Percentiles rank a stretch among this genome's conserved stretches.
Conservation (phyloP, 2,888 invertebrate species). For the Encarsia formosa region DNA sequence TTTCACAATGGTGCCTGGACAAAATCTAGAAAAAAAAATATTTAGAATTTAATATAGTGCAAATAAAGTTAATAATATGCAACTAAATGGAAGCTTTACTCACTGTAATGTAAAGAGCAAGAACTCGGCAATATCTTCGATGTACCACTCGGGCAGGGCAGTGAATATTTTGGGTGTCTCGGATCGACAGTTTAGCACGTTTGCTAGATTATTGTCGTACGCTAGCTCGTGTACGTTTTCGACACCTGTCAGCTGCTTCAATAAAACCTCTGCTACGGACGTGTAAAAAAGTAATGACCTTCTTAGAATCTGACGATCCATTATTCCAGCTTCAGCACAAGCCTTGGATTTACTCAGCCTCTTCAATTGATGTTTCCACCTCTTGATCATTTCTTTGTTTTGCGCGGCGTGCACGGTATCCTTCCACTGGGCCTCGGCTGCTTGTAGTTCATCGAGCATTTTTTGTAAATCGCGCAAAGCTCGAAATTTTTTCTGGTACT, state of each 20-base stretch:
- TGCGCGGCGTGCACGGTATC: constrained; percentile 70
- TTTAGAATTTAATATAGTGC: neutral
- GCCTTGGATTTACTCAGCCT: constrained; percentile 72
- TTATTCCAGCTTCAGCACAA: constrained; percentile 84
- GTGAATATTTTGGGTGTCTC: constrained; percentile 73
- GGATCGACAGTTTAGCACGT: constrained; percentile 57
- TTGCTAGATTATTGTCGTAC: constrained; percentile 50
- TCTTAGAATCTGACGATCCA: constrained; percentile 79
- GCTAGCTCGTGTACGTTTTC: constrained; percentile 35
- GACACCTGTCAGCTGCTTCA: constrained; percentile 58
- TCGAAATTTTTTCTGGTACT: constrained; percentile 71
- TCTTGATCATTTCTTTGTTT: constrained; percentile 77
- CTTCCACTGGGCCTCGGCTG: constrained; percentile 79
- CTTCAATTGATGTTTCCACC: constrained; percentile 85
- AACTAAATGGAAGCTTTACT: constrained; percentile 51
- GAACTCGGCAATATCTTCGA: constrained; percentile 96
- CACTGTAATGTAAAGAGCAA: constrained; percentile 88
- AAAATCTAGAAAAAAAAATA: constrained; percentile 58
- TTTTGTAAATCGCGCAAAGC: constrained; percentile 83
- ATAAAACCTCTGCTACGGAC: constrained; percentile 75
- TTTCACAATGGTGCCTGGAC: constrained; percentile 69
- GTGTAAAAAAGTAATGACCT: constrained; percentile 84
- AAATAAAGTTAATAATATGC: no score
- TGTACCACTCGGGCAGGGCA: constrained; percentile 94
- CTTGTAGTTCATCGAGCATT: constrained; percentile 77